A percentile compares a stretch with the other conserved stretches of the same genome.
Conservation (phyloP, 1,140 invertebrate genomes). For the Ips nitidus region DNA sequence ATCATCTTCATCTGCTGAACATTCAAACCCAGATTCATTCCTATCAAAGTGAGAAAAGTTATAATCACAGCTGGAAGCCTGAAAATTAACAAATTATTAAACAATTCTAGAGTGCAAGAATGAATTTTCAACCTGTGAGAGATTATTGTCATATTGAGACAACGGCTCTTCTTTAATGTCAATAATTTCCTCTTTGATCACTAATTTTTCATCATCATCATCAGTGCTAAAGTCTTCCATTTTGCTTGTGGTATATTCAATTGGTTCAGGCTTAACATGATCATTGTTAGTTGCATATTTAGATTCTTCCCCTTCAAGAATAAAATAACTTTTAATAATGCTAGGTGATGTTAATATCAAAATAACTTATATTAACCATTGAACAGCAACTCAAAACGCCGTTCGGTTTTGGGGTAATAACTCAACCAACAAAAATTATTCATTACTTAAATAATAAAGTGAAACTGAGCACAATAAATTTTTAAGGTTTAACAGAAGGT, state of each 20-base stretch:
- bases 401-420: no score
- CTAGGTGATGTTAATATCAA: no score
- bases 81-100: conserved; percentile 53
- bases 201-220: conserved; percentile 50
- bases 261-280: conserved; percentile 46
- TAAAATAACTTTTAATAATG: no score
- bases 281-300: conserved; percentile 28
- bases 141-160: conserved; percentile 42
- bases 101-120: not conserved
- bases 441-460: no score
- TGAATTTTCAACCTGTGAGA: conserved; percentile 36
- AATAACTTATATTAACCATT: no score
- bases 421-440: no score
- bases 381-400: no score
- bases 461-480: no score
- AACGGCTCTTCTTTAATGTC: conserved; percentile 43
- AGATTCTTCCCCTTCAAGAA: conserved; percentile 28
- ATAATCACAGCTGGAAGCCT: conserved; percentile 65
- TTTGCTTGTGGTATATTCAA: conserved; percentile 31
- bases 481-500: no score
- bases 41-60: conserved; percentile 64
- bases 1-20: conserved; percentile 52
- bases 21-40: conserved; percentile 52
- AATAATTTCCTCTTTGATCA: conserved; percentile 27
- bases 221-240: conserved; percentile 42